Percentiles rank a stretch among this genome's conserved stretches.
Evolutionary conservation across 1,140 invertebrate species (phyloP).

Genomic region (Uloborus diversus): DNA sequence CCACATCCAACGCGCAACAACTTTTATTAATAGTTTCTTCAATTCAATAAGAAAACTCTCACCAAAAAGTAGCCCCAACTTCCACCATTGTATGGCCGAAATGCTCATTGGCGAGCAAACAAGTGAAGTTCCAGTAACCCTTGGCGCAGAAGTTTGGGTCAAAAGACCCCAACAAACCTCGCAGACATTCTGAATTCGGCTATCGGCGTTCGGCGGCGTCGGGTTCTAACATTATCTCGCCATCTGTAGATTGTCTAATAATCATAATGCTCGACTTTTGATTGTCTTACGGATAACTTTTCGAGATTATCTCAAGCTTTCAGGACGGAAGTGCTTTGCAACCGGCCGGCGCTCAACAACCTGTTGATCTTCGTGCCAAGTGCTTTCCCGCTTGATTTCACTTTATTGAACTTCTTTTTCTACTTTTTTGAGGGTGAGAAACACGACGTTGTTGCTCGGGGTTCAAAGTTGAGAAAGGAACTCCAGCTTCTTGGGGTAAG

Average conservation of each 20-base stretch:
- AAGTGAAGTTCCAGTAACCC: background rate
- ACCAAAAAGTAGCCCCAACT: too few species aligned
- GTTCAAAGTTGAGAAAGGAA: too few species aligned
- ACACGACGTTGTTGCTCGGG: too few species aligned
- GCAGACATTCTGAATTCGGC: constrained; percentile 2
- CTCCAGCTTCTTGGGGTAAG: too few species aligned
- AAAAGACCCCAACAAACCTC: background rate
- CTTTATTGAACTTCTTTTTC: background rate
- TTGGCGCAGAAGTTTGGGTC: constrained; percentile 19
- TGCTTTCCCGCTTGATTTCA: background rate
- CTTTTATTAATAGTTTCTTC: too few species aligned
- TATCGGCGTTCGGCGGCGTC: background rate
- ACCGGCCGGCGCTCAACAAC: background rate
- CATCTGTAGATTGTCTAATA: background rate
- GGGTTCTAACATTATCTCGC: too few species aligned
- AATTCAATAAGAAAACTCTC: too few species aligned
- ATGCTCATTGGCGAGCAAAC: background rate
- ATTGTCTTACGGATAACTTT: background rate
- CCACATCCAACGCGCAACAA: too few species aligned
- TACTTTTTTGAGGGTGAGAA: background rate
- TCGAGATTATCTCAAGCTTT: background rate
- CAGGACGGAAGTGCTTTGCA: background rate
- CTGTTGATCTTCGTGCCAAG: constrained; percentile 1
- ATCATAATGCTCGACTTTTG: background rate
- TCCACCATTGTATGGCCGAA: background rate